Percentiles rank a stretch among this genome's conserved stretches.
phyloP scores from a whole-genome alignment of 2,797 vertebrate species.

The Chelon labrosus region DNA sequence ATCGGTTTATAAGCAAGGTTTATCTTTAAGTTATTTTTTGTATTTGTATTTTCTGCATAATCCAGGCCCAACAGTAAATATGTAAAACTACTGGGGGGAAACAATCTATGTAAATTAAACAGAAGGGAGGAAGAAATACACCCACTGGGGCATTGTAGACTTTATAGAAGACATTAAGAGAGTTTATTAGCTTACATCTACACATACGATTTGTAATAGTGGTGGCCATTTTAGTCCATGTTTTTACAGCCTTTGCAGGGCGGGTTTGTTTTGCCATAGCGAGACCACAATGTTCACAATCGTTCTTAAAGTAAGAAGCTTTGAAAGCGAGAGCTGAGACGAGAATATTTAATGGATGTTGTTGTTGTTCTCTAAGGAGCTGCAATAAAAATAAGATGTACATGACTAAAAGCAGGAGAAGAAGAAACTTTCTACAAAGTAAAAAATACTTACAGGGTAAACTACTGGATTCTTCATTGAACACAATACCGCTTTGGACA shows the following conservation, averaged over 20 bases:
- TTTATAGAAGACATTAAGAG: conserved; percentile 22
- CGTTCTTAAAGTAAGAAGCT: not conserved
- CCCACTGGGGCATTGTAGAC: not conserved
- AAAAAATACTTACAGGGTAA: conserved; percentile 8
- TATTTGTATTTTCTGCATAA: not conserved
- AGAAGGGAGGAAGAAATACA: not conserved
- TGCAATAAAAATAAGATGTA: not conserved
- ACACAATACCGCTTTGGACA: conserved; percentile 7
- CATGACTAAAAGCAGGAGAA: not conserved
- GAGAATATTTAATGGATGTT: too few relatives aligned
- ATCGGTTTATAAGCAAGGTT: not conserved
- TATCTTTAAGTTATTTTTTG: not conserved
- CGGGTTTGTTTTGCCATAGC: not conserved
- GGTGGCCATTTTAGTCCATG: not conserved
- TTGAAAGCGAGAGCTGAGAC: not conserved
- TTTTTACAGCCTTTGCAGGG: not conserved
- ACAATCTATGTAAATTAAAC: not conserved
- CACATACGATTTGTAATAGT: not conserved
- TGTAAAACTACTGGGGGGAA: not conserved
- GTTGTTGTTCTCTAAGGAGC: not conserved
- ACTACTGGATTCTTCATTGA: conserved; percentile 14
- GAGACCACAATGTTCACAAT: not conserved
- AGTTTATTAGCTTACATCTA: conserved; percentile 3
- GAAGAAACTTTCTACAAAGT: not conserved
- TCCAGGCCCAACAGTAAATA: not conserved